Conservation (phyloP, 2,113 vertebrate genomes). For the Ceyx margarethae region DNA sequence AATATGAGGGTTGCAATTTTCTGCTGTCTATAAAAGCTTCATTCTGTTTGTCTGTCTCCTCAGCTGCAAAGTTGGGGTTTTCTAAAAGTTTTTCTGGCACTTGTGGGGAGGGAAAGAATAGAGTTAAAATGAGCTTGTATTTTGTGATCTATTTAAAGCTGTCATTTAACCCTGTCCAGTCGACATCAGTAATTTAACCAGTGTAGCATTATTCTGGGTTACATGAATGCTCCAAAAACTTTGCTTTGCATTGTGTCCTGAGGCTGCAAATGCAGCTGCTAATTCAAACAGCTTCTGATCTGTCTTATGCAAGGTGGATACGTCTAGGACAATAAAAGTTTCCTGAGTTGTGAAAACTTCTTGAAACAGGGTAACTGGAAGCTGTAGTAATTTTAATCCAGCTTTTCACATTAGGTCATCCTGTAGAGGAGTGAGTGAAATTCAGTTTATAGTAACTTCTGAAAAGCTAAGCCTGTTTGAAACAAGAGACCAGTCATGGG, state of each 20-base stretch:
- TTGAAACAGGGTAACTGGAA: neutral
- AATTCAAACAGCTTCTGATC: slow-evolving; percentile 14
- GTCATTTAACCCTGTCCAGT: neutral
- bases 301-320: neutral
- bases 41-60: neutral
- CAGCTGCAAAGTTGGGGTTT: neutral
- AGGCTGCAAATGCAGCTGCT: slow-evolving; percentile 1
- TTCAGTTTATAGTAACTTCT: neutral
- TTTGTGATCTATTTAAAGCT: slow-evolving; percentile 1
- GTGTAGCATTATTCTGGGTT: neutral
- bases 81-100: neutral
- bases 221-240: neutral
- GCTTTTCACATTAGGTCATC: neutral
- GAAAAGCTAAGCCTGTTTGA: neutral
- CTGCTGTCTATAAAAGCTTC: neutral
- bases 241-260: neutral
- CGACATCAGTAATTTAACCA: neutral
- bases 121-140: neutral
- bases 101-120: neutral
- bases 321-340: neutral
- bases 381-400: neutral
- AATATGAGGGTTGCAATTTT: neutral
- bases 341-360: neutral
- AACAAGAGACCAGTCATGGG: neutral
- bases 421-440: neutral